Evolutionary conservation across 2,888 invertebrate genomes (phyloP), one percentile per base, ranked within the genome.

Genomic region (Horisme vitalbata): DNA sequence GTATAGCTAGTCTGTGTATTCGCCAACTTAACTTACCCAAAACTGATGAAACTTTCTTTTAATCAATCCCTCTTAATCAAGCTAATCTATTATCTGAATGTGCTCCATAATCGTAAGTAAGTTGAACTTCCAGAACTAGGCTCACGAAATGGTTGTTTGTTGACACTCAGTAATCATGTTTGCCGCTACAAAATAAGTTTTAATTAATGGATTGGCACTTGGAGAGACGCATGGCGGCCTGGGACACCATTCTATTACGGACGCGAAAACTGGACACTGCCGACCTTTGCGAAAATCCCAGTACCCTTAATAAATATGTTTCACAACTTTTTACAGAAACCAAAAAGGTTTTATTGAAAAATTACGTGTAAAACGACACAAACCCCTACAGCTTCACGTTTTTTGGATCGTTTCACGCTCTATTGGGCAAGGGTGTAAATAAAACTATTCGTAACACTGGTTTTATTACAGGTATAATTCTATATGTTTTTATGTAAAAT

Each of bases 121-220:
- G 72, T 75, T 75, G 55, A 54, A 52, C 44, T 56, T 65, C 55
- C 59, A 65, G 67, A 75, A 78, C 75, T 71, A 76, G 68, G 69
- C 71, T 63, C 65, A 63, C 66, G 63, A 68, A 70, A 59, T 49
- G 70, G 62, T 61, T 75, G 71, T 79, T 79, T 77, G 76, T 71
- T 65, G 57, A 58, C 57, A 70, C 71, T 71, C 70, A 67, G 69
- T 63, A 69, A 79, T 82, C 71, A 68, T 78, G 76, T 78, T 75
- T 75, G 73, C 70, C 65, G 77, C 67, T 71, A 79, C 85, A 79
- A 85, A 85, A 86, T 83, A 88, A 88, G 81, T 89, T 89, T 87
- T 88, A 89, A 89, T 89, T 89, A 89, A 89, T 88, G 89, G 85
- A 89, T 88, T 77, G 84, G 80, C 76, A 83, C 81, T 83, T 79